Evolutionary conservation across 2,797 vertebrate species (phyloP).

Genomic region (Heteromormyrus szaboi): DNA sequence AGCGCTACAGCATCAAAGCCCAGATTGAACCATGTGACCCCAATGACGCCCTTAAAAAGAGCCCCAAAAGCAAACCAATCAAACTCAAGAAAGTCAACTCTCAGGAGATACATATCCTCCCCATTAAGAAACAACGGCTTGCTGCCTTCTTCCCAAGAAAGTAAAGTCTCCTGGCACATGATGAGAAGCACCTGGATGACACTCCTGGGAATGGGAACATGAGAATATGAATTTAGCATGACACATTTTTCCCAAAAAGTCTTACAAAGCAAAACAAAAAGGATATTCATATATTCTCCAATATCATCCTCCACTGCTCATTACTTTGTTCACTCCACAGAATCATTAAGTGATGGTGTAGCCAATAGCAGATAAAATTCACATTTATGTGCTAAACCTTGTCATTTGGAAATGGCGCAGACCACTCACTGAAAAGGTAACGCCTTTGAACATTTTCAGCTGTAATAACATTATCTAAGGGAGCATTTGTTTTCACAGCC

Average conservation of each 20-base stretch:
- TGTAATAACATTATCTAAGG: background rate
- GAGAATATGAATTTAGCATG: constrained; percentile 20
- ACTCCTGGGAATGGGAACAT: constrained; percentile 29
- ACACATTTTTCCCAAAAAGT: background rate
- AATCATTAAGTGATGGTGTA: constrained; percentile 19
- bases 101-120: constrained; percentile 96
- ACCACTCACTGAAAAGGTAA: background rate
- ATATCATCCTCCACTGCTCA: constrained; percentile 25
- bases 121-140: constrained; percentile 95
- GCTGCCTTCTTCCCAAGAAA: constrained; percentile 92
- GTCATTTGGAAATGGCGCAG: background rate
- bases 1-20: constrained; percentile 70
- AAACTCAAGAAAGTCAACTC: constrained; percentile 98
- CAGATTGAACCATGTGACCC: constrained; percentile 72
- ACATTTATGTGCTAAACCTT: background rate
- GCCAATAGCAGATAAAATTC: background rate
- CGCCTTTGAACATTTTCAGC: background rate
- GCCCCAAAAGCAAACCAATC: constrained; percentile 83
- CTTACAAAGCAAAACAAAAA: constrained; percentile 23
- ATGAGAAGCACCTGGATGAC: constrained; percentile 29
- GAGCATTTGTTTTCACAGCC: background rate
- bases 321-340: constrained; percentile 29
- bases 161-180: constrained; percentile 54
- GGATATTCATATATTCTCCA: constrained; percentile 15
- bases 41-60: constrained; percentile 76